Base-by-base conservation (phyloP, 1,140 invertebrate species). In the Chlorops oryzae region DNA sequence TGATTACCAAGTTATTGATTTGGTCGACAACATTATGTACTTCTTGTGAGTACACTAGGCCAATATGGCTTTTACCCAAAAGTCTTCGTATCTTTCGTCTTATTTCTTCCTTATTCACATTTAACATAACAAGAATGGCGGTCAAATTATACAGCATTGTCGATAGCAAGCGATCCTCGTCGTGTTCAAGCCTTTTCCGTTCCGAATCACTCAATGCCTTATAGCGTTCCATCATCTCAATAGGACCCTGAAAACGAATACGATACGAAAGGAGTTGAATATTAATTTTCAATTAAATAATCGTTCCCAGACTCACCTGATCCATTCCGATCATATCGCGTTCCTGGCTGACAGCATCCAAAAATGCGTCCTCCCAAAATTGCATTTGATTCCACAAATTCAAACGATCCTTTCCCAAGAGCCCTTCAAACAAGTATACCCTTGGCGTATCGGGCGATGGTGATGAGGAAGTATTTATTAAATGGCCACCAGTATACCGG, bases 311-410 rank as follows among this genome's bases (percentile, higher is more conserved):
- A 47, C 53, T 70, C 18, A 70, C 67, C 66, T 99, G 96, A 77
- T 99, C 97, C 95, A 99, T 98, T 46, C 97, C 97, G 54, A 99
- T 92, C 80, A 98, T 93, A 69, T 99, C 96, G 44, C 97, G 78
- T 71, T 99, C 97, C 74, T 99, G 95, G 41, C 96, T 96, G 1
- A 99, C 96, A 0, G 96, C 94, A 75, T 99, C 96, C 21, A 99
- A 77, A 69, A 99, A 99, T 0, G 92, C 90, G 73, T 99, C 96
- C 75, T 99, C 96, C 96, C 97, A 99, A 74, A 99, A 99, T 65
- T 98, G 93, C 90, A 98, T 96, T 76, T 98, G 91, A 73, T 99
- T 95, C 96, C 96, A 99, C n/a, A 99, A 72, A 27, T 83, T 81
- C 3, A 88, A 88, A 55, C 93, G 63, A 55, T 78, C 73, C 54